Evolutionary conservation across 2,888 invertebrate genomes (phyloP), one percentile per base, ranked within the genome.

Genomic region (Coelopa pilipes): DNA sequence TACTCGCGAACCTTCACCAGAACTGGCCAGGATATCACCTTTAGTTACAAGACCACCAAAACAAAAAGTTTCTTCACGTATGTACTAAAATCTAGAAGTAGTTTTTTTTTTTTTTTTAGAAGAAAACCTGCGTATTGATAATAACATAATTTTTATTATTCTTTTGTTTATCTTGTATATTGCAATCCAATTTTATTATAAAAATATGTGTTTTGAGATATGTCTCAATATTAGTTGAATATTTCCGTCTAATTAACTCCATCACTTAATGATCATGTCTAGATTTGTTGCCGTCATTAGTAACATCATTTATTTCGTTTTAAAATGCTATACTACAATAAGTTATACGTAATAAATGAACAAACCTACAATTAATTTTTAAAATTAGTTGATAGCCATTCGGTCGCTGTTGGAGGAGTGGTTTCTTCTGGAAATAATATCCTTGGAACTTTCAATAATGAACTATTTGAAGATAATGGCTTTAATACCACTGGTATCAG

Each of bases 21-120:
- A 95, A 83, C 87, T 96, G 77, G 95, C 95, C 13, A 92, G 93
- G 84, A 95, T 96, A 83, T 93, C 95, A 11, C 94, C 95, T 34
- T 87, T 96, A 74, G 93, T 95, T 53, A 95, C 94, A 5, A 90
- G 94, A 77, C 94, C 94, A 70, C 94, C 94, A 1, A 94, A 94
- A 83, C 91, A 89, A 76, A 94, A 93, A 87, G 77, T 79, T 2
- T 34, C 34, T 17, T 10, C 46, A 69, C 65, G 49, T 71, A 72
- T 62, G 47, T 63, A 65, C 57, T 57, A 72, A 66, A 34, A 53
- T 68, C n/a, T 65, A 46, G 12, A 15, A 1, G 53, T 68, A 68
- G n/a, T 68, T 63, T 24, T 17, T 53, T 68, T n/a, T 53, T 11
- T 10, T n/a, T 34, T 17, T 50, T 19, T 67, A 34, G 50, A 53